Evolutionary conservation across 2,113 vertebrate species (phyloP).

Genomic region (Dunckerocampus dactyliophorus): DNA sequence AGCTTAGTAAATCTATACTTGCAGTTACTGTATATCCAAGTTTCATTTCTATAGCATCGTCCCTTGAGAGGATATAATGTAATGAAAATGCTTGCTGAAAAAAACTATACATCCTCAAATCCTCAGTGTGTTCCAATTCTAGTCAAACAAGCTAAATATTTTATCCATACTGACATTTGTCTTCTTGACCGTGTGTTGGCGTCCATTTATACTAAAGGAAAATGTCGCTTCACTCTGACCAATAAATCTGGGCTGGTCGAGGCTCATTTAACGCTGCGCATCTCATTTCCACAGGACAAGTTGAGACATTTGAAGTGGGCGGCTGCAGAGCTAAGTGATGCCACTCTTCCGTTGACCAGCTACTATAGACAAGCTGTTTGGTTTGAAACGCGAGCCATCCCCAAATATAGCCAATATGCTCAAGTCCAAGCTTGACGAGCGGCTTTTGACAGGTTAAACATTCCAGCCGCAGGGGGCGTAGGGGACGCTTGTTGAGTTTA

Average conservation of each 20-base stretch:
- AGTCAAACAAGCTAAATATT: no score
- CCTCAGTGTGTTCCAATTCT: no score
- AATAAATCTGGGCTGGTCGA: constrained; percentile 1
- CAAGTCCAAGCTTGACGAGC: constrained; percentile 18
- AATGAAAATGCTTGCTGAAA: no score
- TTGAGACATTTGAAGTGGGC: constrained; percentile 28
- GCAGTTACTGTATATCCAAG: no score
- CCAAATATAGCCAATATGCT: constrained; percentile 41
- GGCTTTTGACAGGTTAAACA: constrained; percentile 9
- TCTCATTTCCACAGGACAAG: constrained; percentile 42
- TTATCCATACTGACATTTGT: not conserved
- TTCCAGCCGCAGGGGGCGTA: not conserved
- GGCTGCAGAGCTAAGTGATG: constrained; percentile 25
- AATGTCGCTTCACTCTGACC: not conserved
- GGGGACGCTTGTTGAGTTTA: constrained; percentile 22
- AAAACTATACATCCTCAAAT: no score
- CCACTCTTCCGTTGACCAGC: constrained; percentile 46
- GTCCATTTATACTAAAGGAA: not conserved
- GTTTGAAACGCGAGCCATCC: constrained; percentile 37
- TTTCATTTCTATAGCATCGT: no score
- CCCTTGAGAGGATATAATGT: no score
- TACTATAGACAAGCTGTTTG: constrained; percentile 23
- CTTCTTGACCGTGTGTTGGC: no score
- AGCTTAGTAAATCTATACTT: no score
- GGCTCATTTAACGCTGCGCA: constrained; percentile 17